phyloP scores from a whole-genome alignment of 2,888 invertebrate species.

The Protophormia terraenovae region DNA sequence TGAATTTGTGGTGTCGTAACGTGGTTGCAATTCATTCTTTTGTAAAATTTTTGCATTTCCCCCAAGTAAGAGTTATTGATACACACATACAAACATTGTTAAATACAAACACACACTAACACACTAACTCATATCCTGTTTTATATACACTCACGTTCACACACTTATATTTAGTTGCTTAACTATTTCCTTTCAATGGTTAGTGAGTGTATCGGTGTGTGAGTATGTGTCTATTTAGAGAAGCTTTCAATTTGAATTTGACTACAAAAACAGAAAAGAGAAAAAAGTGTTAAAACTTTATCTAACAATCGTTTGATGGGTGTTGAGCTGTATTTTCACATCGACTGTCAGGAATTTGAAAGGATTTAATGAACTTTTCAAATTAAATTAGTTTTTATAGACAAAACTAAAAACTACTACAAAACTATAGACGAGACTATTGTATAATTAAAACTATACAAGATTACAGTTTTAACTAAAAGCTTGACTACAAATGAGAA shows the following conservation, averaged over 20 bases:
- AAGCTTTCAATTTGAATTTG: constrained; percentile 54
- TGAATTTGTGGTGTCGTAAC: constrained; percentile 50
- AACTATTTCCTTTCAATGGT: constrained; percentile 46
- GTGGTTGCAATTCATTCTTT: constrained; percentile 47
- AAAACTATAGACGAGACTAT: too few species aligned
- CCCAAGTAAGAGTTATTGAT: constrained; percentile 25
- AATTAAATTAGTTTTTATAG: not conserved
- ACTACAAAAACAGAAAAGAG: constrained; percentile 8
- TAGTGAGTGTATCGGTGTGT: not conserved
- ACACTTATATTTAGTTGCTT: constrained; percentile 11
- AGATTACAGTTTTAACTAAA: too few species aligned
- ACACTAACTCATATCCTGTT: constrained; percentile 8
- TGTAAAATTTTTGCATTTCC: constrained; percentile 47
- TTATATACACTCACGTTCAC: constrained; percentile 27
- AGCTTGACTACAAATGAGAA: too few species aligned
- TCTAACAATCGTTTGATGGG: constrained; percentile 28
- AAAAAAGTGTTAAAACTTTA: constrained; percentile 42
- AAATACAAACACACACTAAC: constrained; percentile 1
- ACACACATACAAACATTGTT: not conserved
- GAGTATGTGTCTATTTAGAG: not conserved
- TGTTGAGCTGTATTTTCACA: constrained; percentile 13
- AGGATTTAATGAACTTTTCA: not conserved
- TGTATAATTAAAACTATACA: too few species aligned
- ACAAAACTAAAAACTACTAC: too few species aligned
- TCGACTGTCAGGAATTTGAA: constrained; percentile 2